Conservation (phyloP, 2,888 invertebrate genomes). For the Ecliptopera silaceata region DNA sequence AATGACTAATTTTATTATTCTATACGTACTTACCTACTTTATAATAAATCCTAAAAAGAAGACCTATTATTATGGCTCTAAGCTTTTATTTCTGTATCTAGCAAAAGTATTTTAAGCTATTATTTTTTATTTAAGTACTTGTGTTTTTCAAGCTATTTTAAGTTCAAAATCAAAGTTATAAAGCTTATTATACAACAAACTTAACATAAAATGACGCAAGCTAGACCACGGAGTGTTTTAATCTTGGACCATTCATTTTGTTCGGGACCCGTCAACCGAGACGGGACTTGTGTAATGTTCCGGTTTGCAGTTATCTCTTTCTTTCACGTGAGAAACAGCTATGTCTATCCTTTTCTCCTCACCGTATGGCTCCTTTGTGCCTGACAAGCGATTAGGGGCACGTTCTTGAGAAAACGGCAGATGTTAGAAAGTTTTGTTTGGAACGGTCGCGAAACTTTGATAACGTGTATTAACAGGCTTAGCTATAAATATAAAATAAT, state of each 20-base stretch:
- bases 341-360: conserved; percentile 49
- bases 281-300: conserved; percentile 77
- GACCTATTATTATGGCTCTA: no score
- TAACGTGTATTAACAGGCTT: conserved; percentile 49
- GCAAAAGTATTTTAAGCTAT: no score
- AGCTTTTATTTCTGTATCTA: no score
- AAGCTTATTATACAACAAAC: neutral
- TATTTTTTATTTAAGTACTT: no score
- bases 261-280: conserved; percentile 77
- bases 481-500: no score
- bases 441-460: conserved; percentile 56
- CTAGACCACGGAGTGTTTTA: conserved; percentile 67
- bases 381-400: conserved; percentile 72
- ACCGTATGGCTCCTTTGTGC: conserved; percentile 70
- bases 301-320: conserved; percentile 57
- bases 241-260: conserved; percentile 77
- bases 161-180: neutral
- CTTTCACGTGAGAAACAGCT: conserved; percentile 30
- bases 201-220: conserved; percentile 7
- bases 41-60: no score
- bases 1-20: no score
- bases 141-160: neutral
- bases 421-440: conserved; percentile 72
- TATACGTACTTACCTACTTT: no score
- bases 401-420: conserved; percentile 80